These are phyloP conservation scores for Microtus ochrogaster DNA, from an alignment of 2,113 vertebrate genomes.

Conservation along the genomic window DNA sequence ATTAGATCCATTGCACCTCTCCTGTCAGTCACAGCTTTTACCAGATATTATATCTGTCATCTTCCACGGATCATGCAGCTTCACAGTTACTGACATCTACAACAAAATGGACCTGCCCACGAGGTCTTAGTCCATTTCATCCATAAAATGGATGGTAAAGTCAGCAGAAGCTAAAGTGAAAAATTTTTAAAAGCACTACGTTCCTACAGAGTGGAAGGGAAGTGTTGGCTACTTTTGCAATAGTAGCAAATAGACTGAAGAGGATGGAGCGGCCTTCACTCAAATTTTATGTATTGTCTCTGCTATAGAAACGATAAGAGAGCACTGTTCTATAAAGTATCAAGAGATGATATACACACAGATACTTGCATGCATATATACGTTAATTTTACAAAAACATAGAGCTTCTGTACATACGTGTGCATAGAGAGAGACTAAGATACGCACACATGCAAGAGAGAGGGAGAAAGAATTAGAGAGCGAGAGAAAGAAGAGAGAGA, in stretches of 20 bases:
- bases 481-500: neutral
- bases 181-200: neutral
- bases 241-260: too few species aligned
- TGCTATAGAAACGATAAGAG: neutral
- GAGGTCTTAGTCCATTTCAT: neutral
- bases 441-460: neutral
- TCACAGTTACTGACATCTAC: neutral
- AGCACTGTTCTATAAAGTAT: neutral
- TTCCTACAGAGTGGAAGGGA: constrained; percentile 29
- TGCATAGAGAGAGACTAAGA: neutral
- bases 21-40: neutral
- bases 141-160: neutral
- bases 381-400: neutral
- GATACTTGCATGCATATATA: neutral
- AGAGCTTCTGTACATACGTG: neutral
- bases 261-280: neutral
- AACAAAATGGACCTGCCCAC: neutral
- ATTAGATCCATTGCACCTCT: neutral
- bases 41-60: neutral
- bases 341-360: neutral
- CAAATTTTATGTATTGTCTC: neutral
- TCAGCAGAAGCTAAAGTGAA: neutral
- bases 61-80: neutral
- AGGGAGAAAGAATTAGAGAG: neutral
- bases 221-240: neutral